Evolutionary conservation across 2,888 invertebrate genomes (phyloP).

Genomic region (Halocaridina rubra): DNA sequence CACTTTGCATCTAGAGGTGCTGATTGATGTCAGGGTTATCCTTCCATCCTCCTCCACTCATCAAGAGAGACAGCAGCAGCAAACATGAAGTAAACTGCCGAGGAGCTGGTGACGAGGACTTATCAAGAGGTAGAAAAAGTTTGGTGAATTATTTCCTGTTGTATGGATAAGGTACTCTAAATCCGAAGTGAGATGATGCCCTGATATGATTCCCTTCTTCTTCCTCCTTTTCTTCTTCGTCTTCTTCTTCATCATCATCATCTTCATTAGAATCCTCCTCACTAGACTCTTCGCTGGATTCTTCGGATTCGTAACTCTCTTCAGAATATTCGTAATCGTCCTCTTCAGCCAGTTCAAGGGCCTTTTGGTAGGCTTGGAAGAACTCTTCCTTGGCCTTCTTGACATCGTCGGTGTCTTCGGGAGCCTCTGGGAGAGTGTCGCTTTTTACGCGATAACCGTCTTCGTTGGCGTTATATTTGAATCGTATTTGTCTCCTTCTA

Average conservation of each 20-base stretch:
- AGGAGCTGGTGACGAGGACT: background rate
- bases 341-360: constrained; percentile 50
- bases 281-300: constrained; percentile 1
- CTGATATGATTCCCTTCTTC: background rate
- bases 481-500: constrained; percentile 69
- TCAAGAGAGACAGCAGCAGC: background rate
- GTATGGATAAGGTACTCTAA: background rate
- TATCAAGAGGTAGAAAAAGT: background rate
- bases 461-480: constrained; percentile 70
- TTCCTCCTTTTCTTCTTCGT: constrained; percentile 13
- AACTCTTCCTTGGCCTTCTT: constrained; percentile 58
- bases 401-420: constrained; percentile 61
- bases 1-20: background rate
- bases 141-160: background rate
- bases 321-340: constrained; percentile 51
- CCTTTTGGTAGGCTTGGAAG: constrained; percentile 57
- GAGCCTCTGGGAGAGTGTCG: constrained; percentile 66
- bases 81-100: background rate
- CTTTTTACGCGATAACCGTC: constrained; percentile 70
- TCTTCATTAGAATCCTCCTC: constrained; percentile 10
- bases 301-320: constrained; percentile 37
- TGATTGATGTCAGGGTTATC: background rate
- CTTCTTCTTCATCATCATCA: constrained; percentile 17
- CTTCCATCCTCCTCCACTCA: no score
- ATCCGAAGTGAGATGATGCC: background rate